A percentile compares a stretch with the other conserved stretches of the same genome.
These are phyloP conservation scores for Hippopotamyrus pictus DNA, from an alignment of 2,797 vertebrate species.

Conservation along the genomic window DNA sequence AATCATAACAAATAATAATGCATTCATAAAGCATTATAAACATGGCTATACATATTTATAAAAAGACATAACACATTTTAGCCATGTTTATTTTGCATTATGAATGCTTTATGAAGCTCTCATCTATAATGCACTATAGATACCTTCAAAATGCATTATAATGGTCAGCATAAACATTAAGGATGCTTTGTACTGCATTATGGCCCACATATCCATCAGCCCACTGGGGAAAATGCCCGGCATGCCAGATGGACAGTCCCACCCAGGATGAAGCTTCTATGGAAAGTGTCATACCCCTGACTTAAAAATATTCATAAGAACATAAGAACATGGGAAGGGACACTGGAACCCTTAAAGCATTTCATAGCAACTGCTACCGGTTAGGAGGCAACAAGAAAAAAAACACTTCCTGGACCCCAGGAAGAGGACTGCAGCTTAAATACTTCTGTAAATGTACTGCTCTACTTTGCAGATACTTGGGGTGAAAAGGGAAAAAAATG, in stretches of 20 bases:
- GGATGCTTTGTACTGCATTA: neutral
- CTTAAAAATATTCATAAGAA: neutral
- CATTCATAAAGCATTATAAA: neutral
- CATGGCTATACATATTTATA: neutral
- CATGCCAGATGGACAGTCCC: neutral
- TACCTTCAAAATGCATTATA: neutral
- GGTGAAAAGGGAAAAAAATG: conserved; percentile 29
- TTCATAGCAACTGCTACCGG: conserved; percentile 43
- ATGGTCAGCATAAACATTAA: neutral
- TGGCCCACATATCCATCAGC: neutral
- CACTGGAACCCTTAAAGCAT: neutral
- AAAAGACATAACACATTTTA: neutral
- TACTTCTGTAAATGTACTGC: neutral
- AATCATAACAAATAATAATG: neutral
- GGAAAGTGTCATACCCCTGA: neutral
- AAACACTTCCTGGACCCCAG: conserved; percentile 2
- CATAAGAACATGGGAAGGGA: no score
- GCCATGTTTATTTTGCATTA: neutral
- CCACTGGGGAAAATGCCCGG: neutral
- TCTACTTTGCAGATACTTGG: neutral
- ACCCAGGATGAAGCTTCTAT: neutral
- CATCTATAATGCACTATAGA: neutral
- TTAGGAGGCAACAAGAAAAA: conserved; percentile 14
- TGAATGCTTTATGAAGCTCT: neutral
- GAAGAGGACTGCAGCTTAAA: neutral